Evolutionary conservation across 35 echinoderm and acorn worm species (phyloP).

Genomic region (Nesometra sesokonis): DNA sequence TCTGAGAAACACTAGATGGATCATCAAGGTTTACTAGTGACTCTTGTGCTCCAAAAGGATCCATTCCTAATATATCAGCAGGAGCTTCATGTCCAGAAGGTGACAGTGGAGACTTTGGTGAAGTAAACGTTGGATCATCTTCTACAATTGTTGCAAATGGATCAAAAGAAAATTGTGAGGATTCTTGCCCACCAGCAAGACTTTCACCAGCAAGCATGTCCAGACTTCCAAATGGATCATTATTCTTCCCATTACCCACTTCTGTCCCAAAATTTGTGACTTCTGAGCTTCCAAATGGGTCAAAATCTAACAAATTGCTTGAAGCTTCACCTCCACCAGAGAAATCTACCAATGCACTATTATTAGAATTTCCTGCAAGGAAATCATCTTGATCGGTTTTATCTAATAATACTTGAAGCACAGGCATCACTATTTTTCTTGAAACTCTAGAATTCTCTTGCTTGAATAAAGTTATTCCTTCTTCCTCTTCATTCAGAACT

Average conservation of each 20-base stretch:
- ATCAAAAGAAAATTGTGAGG: background rate
- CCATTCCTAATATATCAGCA: constrained; percentile 30
- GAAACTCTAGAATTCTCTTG: constrained; percentile 56
- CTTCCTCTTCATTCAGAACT: background rate
- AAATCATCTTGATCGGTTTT: background rate
- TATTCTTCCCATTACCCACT: background rate
- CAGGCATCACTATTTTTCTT: constrained; percentile 46
- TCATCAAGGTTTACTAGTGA: no score
- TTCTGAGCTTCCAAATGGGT: background rate
- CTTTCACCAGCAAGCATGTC: background rate
- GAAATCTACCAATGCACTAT: background rate
- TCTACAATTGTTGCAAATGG: background rate
- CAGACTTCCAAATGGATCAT: background rate
- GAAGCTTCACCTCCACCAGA: constrained; percentile 8
- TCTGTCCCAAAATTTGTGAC: background rate
- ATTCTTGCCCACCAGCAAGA: background rate
- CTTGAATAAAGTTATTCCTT: constrained; percentile 9
- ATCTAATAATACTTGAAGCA: constrained; percentile 43
- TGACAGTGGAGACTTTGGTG: background rate
- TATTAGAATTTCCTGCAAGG: background rate
- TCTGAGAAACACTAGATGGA: background rate
- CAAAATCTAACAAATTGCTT: constrained; percentile 25
- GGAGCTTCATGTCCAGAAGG: background rate
- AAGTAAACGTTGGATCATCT: background rate
- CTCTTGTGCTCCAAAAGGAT: constrained; percentile 29